A percentile compares a stretch with the other conserved stretches of the same genome.
Conservation (phyloP, 2,888 invertebrate species). For the Drosophila aldrichi region DNA sequence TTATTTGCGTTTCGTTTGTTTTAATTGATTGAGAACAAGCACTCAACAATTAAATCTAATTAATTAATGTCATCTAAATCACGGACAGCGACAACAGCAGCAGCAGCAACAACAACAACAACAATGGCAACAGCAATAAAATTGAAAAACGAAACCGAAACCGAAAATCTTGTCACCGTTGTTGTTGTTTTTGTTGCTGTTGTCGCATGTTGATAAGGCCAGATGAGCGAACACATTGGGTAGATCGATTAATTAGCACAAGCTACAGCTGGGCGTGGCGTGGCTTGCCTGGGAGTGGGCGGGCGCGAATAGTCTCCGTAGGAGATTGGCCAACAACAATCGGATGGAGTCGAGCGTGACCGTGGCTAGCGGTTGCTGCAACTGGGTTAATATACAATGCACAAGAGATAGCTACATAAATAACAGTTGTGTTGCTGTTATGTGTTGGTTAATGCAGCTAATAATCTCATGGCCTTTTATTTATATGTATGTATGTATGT, state of each 20-base stretch:
- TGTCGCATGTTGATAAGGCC: conserved; percentile 56
- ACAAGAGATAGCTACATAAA: conserved; percentile 19
- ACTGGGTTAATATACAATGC: conserved; percentile 65
- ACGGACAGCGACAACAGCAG: conserved; percentile 28
- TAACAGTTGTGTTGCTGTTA: conserved; percentile 2
- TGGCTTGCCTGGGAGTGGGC: conserved; percentile 4
- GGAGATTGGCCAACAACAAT: conserved; percentile 61
- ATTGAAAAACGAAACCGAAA: conserved; percentile 42
- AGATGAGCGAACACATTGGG: conserved; percentile 36
- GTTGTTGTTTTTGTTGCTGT: not conserved
- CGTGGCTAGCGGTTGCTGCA: conserved; percentile 61
- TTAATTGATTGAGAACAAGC: conserved; percentile 24
- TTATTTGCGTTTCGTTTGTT: not conserved
- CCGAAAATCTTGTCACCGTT: conserved; percentile 23
- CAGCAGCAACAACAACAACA: not conserved
- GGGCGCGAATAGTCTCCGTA: not conserved
- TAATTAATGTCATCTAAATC: conserved; percentile 71
- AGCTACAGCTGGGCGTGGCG: conserved; percentile 9
- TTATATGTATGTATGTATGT: not conserved
- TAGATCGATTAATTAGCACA: conserved; percentile 62
- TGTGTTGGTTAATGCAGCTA: conserved; percentile 13
- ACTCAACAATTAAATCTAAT: conserved; percentile 58
- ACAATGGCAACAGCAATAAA: conserved; percentile 7
- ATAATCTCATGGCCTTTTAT: conserved; percentile 44
- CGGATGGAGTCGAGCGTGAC: conserved; percentile 65